Percentiles rank a stretch among this genome's conserved stretches.
These are phyloP conservation scores for Galerucella calmariensis DNA, from an alignment of 2,888 invertebrate species.

Conservation along the genomic window DNA sequence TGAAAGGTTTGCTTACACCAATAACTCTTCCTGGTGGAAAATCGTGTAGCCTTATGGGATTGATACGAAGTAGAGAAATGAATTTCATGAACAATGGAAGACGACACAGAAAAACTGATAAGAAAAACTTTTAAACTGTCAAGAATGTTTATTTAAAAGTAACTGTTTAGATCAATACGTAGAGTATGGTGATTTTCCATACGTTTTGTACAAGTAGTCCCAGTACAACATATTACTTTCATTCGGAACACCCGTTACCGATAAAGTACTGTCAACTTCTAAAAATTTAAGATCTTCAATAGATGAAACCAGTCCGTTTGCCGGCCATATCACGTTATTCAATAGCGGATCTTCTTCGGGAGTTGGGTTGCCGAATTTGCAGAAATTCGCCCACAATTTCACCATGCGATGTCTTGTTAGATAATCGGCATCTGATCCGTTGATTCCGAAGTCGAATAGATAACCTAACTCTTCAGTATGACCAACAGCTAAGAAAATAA, in stretches of 20 bases:
- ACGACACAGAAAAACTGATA: too few species aligned
- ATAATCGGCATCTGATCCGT: conserved; percentile 38
- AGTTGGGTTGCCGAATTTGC: conserved; percentile 48
- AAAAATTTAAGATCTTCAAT: conserved; percentile 25
- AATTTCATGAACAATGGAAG: too few species aligned
- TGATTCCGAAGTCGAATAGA: conserved; percentile 39
- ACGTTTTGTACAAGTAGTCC: conserved; percentile 35
- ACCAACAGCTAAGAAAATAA: conserved; percentile 42
- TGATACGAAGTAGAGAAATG: too few species aligned
- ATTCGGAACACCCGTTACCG: conserved; percentile 15
- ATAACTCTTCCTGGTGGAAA: too few species aligned
- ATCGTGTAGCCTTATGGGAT: too few species aligned
- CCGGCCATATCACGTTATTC: conserved; percentile 40
- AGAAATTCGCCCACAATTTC: conserved; percentile 49
- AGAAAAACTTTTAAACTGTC: too few species aligned
- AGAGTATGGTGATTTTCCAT: conserved; percentile 38
- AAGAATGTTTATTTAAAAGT: background rate
- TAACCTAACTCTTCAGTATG: conserved; percentile 51
- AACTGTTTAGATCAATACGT: conserved; percentile 32
- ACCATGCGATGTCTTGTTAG: conserved; percentile 38
- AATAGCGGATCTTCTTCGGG: conserved; percentile 41
- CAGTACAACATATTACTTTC: conserved; percentile 32
- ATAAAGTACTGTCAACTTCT: conserved; percentile 32
- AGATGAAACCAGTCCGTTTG: background rate
- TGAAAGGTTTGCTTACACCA: too few species aligned